Evolutionary conservation across 2,888 invertebrate genomes (phyloP).

Genomic region (Baronia brevicornis): DNA sequence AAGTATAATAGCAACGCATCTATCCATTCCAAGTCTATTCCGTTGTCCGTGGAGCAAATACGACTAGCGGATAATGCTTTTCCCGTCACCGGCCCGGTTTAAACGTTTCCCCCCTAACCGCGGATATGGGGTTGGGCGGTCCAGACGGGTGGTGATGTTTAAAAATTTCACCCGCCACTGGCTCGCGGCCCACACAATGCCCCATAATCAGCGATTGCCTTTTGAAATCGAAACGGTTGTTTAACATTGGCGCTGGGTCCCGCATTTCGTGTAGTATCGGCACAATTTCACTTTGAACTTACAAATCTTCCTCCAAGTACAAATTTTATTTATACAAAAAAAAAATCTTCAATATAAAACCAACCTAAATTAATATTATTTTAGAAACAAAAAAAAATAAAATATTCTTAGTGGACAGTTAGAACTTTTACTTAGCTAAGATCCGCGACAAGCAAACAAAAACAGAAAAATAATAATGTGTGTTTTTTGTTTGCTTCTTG

Average conservation of each 20-base stretch:
- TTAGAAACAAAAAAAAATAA: too few relatives aligned
- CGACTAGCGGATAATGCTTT: slow-evolving; percentile 15
- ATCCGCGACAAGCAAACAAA: too few relatives aligned
- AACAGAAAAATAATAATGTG: too few relatives aligned
- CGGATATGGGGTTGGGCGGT: slow-evolving; percentile 22
- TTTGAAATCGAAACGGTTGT: slow-evolving; percentile 71
- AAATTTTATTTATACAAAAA: too few relatives aligned
- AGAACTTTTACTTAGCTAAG: too few relatives aligned
- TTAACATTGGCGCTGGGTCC: slow-evolving; percentile 39
- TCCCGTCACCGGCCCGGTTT: slow-evolving; percentile 21
- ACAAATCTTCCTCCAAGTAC: slow-evolving; percentile 8
- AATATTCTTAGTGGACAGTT: too few relatives aligned
- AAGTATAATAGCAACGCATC: too few relatives aligned
- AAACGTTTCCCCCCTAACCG: slow-evolving; percentile 20
- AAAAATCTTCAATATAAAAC: too few relatives aligned
- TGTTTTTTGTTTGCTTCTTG: too few relatives aligned
- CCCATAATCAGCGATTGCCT: slow-evolving; percentile 70
- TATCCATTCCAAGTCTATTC: slow-evolving; percentile 4
- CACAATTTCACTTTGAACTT: slow-evolving; percentile 7
- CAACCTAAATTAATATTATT: too few relatives aligned
- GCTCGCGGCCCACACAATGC: slow-evolving; percentile 50
- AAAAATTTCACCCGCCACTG: slow-evolving; percentile 70
- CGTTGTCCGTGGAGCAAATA: slow-evolving; percentile 11
- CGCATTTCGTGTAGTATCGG: slow-evolving; percentile 20
- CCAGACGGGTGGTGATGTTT: slow-evolving; percentile 57